Percentiles rank a stretch among this genome's conserved stretches.
These are phyloP conservation scores for Cyprinella venusta DNA, from an alignment of 2,797 vertebrate species.

Conservation along the genomic window DNA sequence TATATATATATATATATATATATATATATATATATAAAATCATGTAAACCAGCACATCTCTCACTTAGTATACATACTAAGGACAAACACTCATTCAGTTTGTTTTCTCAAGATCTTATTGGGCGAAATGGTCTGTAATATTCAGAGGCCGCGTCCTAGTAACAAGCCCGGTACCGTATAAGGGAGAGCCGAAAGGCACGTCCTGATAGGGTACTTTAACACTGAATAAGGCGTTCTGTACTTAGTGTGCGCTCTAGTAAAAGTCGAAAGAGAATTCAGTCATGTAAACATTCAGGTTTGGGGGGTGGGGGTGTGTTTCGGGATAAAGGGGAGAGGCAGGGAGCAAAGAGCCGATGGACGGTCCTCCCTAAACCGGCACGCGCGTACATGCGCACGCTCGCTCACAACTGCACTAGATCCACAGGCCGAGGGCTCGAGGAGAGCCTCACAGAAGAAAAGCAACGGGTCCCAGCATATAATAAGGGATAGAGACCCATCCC, in stretches of 20 bases:
- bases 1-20: conserved; percentile 69
- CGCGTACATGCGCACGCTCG: conserved; percentile 54
- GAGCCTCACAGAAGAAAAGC: conserved; percentile 55
- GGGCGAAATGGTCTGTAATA: conserved; percentile 34
- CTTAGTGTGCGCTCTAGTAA: conserved; percentile 81
- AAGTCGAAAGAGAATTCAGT: conserved; percentile 78
- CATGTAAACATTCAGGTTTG: conserved; percentile 86
- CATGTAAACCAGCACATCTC: conserved; percentile 87
- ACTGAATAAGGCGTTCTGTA: conserved; percentile 82
- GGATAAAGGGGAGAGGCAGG: conserved; percentile 60
- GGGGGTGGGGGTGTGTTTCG: conserved; percentile 68
- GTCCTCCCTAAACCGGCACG: conserved; percentile 33
- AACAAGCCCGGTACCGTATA: conserved; percentile 66
- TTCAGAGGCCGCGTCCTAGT: conserved; percentile 59
- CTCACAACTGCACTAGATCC: conserved; percentile 51
- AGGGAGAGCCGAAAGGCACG: conserved; percentile 60
- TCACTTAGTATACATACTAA: conserved; percentile 80
- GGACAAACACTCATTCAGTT: conserved; percentile 77
- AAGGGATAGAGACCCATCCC: conserved; percentile 65
- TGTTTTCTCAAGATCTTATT: conserved; percentile 31
- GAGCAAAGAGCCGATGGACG: conserved; percentile 51
- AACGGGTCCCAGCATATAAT: conserved; percentile 46
- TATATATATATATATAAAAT: conserved; percentile 68
- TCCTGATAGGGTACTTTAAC: conserved; percentile 62
- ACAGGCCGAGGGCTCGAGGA: conserved; percentile 34